Percentiles rank a stretch among this genome's conserved stretches.
These are phyloP conservation scores for Orcinus orca DNA, from an alignment of 2,113 vertebrate genomes.

Conservation along the genomic window DNA sequence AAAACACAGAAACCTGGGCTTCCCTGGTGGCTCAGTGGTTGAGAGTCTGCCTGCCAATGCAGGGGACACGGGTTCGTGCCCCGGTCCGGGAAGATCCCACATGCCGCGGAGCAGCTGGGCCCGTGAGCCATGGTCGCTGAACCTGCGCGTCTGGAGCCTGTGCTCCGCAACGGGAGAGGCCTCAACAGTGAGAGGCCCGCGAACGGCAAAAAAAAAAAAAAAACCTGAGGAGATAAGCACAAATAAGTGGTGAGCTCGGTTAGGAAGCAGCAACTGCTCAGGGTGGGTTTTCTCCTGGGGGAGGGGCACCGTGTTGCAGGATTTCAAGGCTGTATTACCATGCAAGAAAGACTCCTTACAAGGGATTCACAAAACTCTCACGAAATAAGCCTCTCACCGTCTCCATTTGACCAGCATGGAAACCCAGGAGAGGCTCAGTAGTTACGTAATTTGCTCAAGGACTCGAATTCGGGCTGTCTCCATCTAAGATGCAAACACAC, in stretches of 20 bases:
- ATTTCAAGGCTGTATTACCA: background rate
- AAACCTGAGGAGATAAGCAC: background rate
- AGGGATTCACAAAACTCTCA: background rate
- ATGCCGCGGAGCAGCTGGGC: too few relatives aligned
- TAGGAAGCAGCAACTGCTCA: background rate
- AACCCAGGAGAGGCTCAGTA: too few relatives aligned
- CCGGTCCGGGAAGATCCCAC: too few relatives aligned
- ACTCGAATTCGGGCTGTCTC: background rate
- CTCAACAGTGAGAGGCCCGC: rapidly evolving
- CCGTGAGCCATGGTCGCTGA: too few relatives aligned
- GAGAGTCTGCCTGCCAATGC: too few relatives aligned
- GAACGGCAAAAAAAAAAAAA: background rate
- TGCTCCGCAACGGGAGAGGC: too few relatives aligned
- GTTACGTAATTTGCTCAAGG: background rate
- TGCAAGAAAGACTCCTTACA: background rate
- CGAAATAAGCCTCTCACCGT: background rate
- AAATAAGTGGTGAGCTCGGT: rapidly evolving
- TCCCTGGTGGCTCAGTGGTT: too few relatives aligned
- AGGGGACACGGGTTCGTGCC: too few relatives aligned
- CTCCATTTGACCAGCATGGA: background rate
- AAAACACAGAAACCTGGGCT: slow-evolving; percentile 27
- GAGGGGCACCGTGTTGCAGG: background rate
- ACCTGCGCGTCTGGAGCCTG: too few relatives aligned
- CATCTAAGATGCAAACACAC: background rate
- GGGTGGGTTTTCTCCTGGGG: background rate